phyloP scores from a whole-genome alignment of 2,113 vertebrate genomes.

The Otis tarda region DNA sequence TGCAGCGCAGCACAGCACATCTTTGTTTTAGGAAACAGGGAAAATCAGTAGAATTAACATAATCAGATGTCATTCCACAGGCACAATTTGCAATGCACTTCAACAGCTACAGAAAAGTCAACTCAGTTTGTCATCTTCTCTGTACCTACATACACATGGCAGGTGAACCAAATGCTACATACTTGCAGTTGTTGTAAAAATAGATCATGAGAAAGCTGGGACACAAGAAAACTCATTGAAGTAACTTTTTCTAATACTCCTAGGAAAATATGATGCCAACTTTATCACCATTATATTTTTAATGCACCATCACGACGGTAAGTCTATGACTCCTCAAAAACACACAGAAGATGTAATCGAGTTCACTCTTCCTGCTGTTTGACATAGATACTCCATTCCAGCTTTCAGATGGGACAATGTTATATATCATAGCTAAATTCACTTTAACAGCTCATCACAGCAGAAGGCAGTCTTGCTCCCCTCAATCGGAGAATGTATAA shows the following conservation, averaged over 20 bases:
- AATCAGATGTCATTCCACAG: background rate
- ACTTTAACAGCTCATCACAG: background rate
- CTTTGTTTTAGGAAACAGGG: background rate
- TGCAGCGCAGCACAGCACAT: background rate
- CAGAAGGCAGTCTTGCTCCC: background rate
- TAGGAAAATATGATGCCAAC: background rate
- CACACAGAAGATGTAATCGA: background rate
- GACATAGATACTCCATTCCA: background rate
- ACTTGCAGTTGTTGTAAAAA: background rate
- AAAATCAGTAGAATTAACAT: background rate
- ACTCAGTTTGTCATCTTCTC: background rate
- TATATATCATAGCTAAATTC: background rate
- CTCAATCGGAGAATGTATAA: background rate
- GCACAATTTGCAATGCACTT: background rate
- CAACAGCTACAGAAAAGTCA: background rate
- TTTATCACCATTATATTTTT: background rate
- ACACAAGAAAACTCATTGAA: background rate
- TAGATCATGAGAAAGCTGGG: background rate
- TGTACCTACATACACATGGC: background rate
- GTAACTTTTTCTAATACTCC: background rate
- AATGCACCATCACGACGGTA: background rate
- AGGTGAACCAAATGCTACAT: rapidly evolving
- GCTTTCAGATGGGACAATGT: background rate
- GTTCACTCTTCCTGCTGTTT: background rate
- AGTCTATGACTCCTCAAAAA: background rate